phyloP scores from a whole-genome alignment of 2,113 vertebrate species.

The Campylomormyrus tamandua region DNA sequence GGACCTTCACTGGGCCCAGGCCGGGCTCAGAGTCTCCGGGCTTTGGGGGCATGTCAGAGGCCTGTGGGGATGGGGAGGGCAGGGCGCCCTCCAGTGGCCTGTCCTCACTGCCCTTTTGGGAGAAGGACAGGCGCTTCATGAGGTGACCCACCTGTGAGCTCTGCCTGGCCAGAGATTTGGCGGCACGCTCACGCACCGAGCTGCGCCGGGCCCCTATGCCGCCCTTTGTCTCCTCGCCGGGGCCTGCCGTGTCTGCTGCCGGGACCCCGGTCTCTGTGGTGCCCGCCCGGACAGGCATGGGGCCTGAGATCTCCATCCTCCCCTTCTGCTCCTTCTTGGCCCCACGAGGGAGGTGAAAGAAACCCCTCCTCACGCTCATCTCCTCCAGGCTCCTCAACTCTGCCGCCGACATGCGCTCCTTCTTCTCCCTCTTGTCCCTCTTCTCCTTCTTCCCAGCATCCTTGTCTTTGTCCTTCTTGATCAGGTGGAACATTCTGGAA shows the following conservation, averaged over 20 bases:
- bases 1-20: constrained; percentile 49
- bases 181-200: constrained; percentile 78
- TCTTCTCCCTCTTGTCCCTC: constrained; percentile 86
- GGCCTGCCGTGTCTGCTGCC: constrained; percentile 66
- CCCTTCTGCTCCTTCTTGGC: constrained; percentile 76
- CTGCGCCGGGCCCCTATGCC: constrained; percentile 44
- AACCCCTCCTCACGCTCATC: constrained; percentile 84
- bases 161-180: constrained; percentile 76
- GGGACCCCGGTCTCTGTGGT: constrained; percentile 62
- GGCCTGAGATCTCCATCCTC: constrained; percentile 86
- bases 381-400: constrained; percentile 91
- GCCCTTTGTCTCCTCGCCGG: constrained; percentile 62
- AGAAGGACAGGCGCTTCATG: constrained; percentile 72
- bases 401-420: constrained; percentile 86
- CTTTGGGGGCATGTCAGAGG: constrained; percentile 49
- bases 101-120: constrained; percentile 69
- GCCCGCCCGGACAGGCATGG: constrained; percentile 88
- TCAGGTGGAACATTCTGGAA: constrained; percentile 74
- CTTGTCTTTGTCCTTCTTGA: constrained; percentile 85
- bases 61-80: constrained; percentile 63
- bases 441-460: constrained; percentile 80
- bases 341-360: constrained; percentile 82
- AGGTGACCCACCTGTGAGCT: constrained; percentile 68
- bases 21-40: constrained; percentile 26
- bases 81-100: constrained; percentile 67